phyloP scores from a whole-genome alignment of 2,888 invertebrate species.

The Drosophila gaucha region DNA sequence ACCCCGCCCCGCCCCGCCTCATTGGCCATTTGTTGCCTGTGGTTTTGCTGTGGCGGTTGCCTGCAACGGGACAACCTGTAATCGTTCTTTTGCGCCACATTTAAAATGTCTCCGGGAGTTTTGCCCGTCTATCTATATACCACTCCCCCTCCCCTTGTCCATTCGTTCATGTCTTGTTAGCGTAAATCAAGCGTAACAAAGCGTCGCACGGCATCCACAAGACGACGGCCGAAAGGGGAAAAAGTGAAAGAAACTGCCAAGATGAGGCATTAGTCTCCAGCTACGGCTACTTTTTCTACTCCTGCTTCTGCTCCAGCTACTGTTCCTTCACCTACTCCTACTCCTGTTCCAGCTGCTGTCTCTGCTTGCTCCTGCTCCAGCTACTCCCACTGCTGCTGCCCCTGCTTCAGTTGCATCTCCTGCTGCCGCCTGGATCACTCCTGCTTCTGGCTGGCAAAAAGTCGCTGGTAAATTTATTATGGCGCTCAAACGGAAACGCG shows the following conservation, averaged over 20 bases:
- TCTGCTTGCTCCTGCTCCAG: constrained; percentile 5
- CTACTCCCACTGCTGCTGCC: neutral
- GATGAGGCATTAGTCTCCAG: constrained; percentile 57
- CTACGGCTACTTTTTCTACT: neutral
- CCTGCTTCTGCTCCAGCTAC: neutral
- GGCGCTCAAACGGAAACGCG: constrained; percentile 74
- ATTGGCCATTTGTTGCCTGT: constrained; percentile 54
- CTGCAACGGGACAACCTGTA: constrained; percentile 75
- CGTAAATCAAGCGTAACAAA: constrained; percentile 80
- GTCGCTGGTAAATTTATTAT: constrained; percentile 70
- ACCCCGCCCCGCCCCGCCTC: neutral
- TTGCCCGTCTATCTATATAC: constrained; percentile 18
- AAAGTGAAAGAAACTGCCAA: constrained; percentile 29
- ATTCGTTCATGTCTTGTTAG: constrained; percentile 81
- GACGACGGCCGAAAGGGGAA: constrained; percentile 3
- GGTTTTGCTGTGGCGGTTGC: constrained; percentile 58
- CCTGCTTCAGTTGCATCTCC: neutral
- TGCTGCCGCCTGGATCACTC: neutral
- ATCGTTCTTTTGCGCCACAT: constrained; percentile 79
- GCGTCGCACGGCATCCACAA: constrained; percentile 59
- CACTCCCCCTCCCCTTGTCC: constrained; percentile 54
- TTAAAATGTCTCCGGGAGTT: constrained; percentile 77
- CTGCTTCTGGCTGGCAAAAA: constrained; percentile 53
- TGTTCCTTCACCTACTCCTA: neutral
- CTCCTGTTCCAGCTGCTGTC: neutral